These are phyloP conservation scores for Alethe castanea DNA, from an alignment of 2,113 vertebrate genomes.

Conservation along the genomic window DNA sequence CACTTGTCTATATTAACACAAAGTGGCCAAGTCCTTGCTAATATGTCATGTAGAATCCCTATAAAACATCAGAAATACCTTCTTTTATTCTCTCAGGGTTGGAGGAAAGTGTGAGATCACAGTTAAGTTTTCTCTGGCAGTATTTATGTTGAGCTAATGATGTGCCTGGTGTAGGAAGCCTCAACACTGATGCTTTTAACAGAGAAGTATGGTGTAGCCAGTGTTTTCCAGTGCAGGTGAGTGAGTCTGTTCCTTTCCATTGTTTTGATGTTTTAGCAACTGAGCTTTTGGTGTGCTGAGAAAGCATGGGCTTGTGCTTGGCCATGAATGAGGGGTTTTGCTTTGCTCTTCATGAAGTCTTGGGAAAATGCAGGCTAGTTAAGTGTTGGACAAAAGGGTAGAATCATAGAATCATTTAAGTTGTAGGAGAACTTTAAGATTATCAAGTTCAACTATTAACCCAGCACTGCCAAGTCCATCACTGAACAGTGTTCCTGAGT, in stretches of 20 bases:
- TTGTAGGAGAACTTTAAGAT: not conserved
- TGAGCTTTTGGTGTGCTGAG: not conserved
- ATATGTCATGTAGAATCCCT: not conserved
- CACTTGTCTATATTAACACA: not conserved
- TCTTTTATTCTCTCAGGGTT: not conserved
- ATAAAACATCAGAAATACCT: not conserved
- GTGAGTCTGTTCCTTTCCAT: not conserved
- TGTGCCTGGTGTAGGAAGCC: not conserved
- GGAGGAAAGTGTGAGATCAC: not conserved
- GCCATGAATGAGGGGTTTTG: not conserved
- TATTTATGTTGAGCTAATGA: not conserved
- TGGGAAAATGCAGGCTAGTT: not conserved
- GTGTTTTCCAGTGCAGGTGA: not conserved
- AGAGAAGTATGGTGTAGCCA: not conserved
- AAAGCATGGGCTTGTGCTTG: not conserved
- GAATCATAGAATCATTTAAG: not conserved
- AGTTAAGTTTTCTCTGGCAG: not conserved
- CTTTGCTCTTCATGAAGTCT: not conserved
- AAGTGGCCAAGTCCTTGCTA: not conserved
- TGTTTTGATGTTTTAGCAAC: not conserved
- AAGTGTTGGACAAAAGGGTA: not conserved
- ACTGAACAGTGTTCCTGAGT: not conserved
- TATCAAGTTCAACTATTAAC: not conserved
- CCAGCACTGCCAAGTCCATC: not conserved
- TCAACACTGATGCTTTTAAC: not conserved